Conservation (phyloP, 2,113 vertebrate species). For the Larimichthys crocea region DNA sequence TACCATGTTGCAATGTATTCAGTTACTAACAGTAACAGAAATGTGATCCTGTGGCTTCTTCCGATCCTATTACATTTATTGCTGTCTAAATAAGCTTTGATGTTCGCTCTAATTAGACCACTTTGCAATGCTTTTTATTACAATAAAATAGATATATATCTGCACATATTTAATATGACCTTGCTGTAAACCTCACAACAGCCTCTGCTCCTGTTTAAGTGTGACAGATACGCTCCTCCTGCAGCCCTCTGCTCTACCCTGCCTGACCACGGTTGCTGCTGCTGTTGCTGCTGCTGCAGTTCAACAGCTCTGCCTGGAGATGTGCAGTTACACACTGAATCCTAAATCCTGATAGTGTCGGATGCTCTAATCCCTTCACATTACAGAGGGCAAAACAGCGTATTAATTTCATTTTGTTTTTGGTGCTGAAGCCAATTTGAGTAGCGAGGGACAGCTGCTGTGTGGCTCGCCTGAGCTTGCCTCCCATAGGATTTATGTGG, state of each 20-base stretch:
- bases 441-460: slow-evolving; percentile 50
- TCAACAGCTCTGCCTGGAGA: slow-evolving; percentile 30
- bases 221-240: slow-evolving; percentile 38
- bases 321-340: slow-evolving; percentile 46
- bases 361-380: slow-evolving; percentile 65
- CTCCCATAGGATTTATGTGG: slow-evolving; percentile 61
- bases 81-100: slow-evolving; percentile 39
- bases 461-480: slow-evolving; percentile 44
- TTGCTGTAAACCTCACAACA: slow-evolving; percentile 55
- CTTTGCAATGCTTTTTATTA: slow-evolving; percentile 44
- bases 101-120: no score
- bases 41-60: slow-evolving; percentile 33
- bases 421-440: slow-evolving; percentile 64
- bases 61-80: slow-evolving; percentile 35
- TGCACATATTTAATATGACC: slow-evolving; percentile 50
- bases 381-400: slow-evolving; percentile 55
- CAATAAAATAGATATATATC: background rate
- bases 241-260: slow-evolving; percentile 8
- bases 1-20: background rate
- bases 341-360: slow-evolving; percentile 65
- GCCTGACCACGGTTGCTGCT: background rate
- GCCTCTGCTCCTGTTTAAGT: slow-evolving; percentile 41
- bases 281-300: slow-evolving; percentile 31
- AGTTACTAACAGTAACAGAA: slow-evolving; percentile 27
- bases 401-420: slow-evolving; percentile 77